Evolutionary conservation across 2,113 vertebrate species (phyloP), one percentile per base, ranked within the genome.

Genomic region (Cichladusa arquata): DNA sequence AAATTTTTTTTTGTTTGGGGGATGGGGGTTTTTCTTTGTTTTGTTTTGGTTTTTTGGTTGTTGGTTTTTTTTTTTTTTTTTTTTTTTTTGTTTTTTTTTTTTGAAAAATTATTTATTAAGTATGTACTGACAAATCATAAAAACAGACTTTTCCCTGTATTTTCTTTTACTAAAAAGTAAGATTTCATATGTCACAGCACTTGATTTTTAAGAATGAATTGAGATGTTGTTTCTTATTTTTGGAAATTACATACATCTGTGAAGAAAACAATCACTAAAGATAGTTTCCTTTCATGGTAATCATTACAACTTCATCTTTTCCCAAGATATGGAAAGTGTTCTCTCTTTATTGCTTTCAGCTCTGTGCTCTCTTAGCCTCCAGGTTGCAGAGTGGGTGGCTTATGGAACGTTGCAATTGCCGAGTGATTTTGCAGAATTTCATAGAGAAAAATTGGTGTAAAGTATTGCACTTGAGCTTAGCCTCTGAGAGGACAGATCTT

Each of bases 361-460:
- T 31, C 62, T 12, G 4, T 83, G 34, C 23, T 61, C 24, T 51
- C 44, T 72, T 85, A 96, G 62, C 40, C 67, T 74, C 48, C 26
- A 80, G 78, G 11, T 86, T 91, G 48, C 34, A 51, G 76, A 88
- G 60, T 45, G 38, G 34, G 62, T 76, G 93, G 58, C n/a, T 94
- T 96, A 80, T 87, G 85, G 81, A 95, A 87, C 51, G 53, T 93
- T 81, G 62, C 24, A 9, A 88, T 92, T 83, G 45, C 76, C 77
- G 86, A 93, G 66, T 80, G 82, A 89, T 86, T 97, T 88, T 96
- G 25, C 77, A 93, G 85, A 76, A 31, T 86, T 89, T 51, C 54
- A 93, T 64, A 69, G 51, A 94, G 88, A 81, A 91, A 79, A 80
- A 48, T 2, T 5, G 1, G 54, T 66, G 36, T 77, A 67, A 95